These are phyloP conservation scores for Acanthosepion pharaonis DNA, from an alignment of 2,888 invertebrate genomes.

Conservation along the genomic window DNA sequence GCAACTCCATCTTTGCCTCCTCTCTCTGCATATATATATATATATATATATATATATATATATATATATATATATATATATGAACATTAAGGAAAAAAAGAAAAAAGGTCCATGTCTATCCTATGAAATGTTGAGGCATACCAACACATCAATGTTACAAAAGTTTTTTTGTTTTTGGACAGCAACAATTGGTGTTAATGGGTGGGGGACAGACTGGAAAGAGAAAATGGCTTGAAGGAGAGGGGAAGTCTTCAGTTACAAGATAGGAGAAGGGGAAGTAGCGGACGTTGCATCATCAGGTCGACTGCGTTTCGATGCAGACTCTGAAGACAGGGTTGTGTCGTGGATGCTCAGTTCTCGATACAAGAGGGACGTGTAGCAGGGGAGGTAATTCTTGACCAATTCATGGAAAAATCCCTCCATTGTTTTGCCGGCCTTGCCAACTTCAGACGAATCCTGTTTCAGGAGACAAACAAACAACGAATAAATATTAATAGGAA, in stretches of 20 bases:
- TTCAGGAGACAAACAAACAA: constrained; percentile 49
- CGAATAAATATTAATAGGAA: neutral
- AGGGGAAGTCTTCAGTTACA: neutral
- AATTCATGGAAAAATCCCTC: constrained; percentile 66
- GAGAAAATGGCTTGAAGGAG: neutral
- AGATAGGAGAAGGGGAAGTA: neutral
- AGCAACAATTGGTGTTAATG: neutral
- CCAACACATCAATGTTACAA: neutral
- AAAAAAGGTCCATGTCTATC: neutral
- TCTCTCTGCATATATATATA: neutral
- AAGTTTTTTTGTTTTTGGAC: neutral
- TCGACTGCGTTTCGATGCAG: neutral
- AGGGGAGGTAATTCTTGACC: constrained; percentile 65
- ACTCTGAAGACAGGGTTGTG: neutral
- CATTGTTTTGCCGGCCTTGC: constrained; percentile 67
- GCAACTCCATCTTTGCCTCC: neutral
- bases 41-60: neutral
- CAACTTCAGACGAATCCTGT: constrained; percentile 68
- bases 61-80: neutral
- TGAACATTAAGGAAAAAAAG: neutral
- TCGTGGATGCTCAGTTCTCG: constrained; percentile 39
- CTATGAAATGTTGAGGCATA: neutral
- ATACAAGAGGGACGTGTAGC: constrained; percentile 53
- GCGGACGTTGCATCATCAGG: constrained; percentile 24
- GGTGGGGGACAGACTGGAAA: neutral